A percentile compares a stretch with the other conserved stretches of the same genome.
These are phyloP conservation scores for human DNA, from an alignment of 2,113 vertebrate genomes.

Conservation along the genomic window GRCh38 chr2:155729001-155729500, in stretches of 20 bases:
- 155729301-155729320: conserved; percentile 96
- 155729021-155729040: conserved; percentile 85
- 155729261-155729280: conserved; percentile 98
- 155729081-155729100: conserved; percentile 87
- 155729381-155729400: conserved; percentile 99
- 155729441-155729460: conserved; percentile 95
- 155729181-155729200: conserved; percentile 88
- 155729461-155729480: conserved; percentile 92
- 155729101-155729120: conserved; percentile 90
- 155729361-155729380: conserved; percentile 98
- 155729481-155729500: conserved; percentile 87
- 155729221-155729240: conserved; percentile 94
- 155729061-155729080: conserved; percentile 82
- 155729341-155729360: conserved; percentile 99
- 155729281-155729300: conserved; percentile 99
- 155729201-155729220: conserved; percentile 90
- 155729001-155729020: conserved; percentile 74
- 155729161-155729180: conserved; percentile 88
- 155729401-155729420: conserved; percentile 91
- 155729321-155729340: conserved; percentile 97
- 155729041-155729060: conserved; percentile 90
- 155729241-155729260: conserved; percentile 93
- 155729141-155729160: conserved; percentile 89
- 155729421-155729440: conserved; percentile 96
- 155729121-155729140: conserved; percentile 85